Conservation (phyloP, 37 sponge, comb jelly and placozoan species). For the Halichondria panicea region DNA sequence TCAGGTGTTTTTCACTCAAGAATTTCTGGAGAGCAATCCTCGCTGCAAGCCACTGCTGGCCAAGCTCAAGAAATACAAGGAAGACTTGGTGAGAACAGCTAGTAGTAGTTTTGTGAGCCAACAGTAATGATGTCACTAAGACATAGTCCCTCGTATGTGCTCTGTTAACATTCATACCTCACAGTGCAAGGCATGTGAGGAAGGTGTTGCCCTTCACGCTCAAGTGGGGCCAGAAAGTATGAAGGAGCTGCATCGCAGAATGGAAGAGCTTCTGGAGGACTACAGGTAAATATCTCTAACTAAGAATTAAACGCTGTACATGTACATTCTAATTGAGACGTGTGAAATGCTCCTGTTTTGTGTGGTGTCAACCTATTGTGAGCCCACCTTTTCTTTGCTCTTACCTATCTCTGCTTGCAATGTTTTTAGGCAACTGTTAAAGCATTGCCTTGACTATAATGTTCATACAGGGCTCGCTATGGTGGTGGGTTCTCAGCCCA, state of each 20-base stretch:
- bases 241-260: slow-evolving; percentile 59
- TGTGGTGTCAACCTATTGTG: no score
- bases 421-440: no score
- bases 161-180: no score
- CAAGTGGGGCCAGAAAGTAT: slow-evolving; percentile 65
- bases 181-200: slow-evolving; percentile 60
- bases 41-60: slow-evolving; percentile 25
- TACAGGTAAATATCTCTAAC: slow-evolving; percentile 31
- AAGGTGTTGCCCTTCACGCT: slow-evolving; percentile 63
- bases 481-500: no score
- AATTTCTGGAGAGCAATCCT: slow-evolving; percentile 45
- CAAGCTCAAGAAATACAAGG: slow-evolving; percentile 51
- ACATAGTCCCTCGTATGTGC: background rate
- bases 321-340: no score
- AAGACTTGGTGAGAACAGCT: slow-evolving; percentile 54
- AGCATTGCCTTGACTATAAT: no score
- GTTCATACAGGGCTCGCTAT: no score
- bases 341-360: no score
- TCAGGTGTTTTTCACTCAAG: slow-evolving; percentile 77
- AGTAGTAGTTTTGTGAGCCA: background rate
- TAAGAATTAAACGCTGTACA: no score
- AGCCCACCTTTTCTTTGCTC: no score
- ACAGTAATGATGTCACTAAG: background rate
- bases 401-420: no score
- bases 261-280: slow-evolving; percentile 65